Evolutionary conservation across 2,797 vertebrate species (phyloP), one percentile per base, ranked within the genome.

Genomic region (Cossypha niveicapilla): DNA sequence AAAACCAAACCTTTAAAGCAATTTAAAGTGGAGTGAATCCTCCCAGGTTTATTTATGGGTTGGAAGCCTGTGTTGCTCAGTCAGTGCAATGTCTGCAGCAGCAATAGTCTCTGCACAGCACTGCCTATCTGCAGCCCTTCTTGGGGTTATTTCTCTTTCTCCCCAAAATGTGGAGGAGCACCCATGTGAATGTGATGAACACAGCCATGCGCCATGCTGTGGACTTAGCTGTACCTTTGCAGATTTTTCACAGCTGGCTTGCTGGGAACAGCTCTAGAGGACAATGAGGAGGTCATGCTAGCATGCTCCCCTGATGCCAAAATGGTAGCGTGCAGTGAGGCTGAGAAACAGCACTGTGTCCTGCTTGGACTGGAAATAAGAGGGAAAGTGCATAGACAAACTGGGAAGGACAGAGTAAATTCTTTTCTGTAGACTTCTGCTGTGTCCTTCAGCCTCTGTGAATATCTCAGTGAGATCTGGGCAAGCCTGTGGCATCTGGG

Each of bases 1-100:
- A 6, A 77, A 95, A 83, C 18, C 30, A 90, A 80, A 84, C 57
- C 62, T 91, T 82, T 84, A 85, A 78, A 82, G 74, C 47, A 37
- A 58, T 76, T 72, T 70, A 58, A 84, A 88, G 63, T 41, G n/a
- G 88, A 90, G 32, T 58, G 28, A 84, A 84, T 80, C 19, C 27
- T 18, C 13, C 21, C 9, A 1, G 9, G 18, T 88, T 93, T 93
- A 78, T 93, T 84, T 75, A 47, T 39, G 54, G 23, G 9, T 83
- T 81, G 67, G 47, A 65, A 95, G 45, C 66, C 72, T 35, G 11
- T 42, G 39, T 61, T 90, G 50, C 47, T 92, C 50, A 10, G 45
- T 58, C 45, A 44, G 45, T 28, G 53, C 45, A 25, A 32, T 0
- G 1, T 22, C 62, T 58, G n/a, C 39, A 37, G 86, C 54, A 65